Evolutionary conservation across 2,888 invertebrate genomes (phyloP).

Genomic region (Lobophora halterata): DNA sequence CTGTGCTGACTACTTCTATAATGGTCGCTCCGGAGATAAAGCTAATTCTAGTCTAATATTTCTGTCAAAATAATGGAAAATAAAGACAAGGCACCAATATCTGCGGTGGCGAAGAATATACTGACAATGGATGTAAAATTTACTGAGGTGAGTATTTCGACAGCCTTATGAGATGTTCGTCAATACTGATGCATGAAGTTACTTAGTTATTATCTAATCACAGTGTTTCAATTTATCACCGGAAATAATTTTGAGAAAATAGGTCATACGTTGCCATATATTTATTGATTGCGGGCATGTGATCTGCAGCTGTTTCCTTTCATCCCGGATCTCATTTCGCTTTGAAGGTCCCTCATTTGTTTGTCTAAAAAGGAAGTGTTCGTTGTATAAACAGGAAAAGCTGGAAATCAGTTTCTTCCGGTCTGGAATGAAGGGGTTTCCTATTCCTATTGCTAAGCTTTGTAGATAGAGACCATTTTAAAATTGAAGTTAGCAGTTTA

Average conservation of each 20-base stretch:
- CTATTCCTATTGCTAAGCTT: too few relatives aligned
- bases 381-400: too few relatives aligned
- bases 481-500: too few relatives aligned
- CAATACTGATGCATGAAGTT: not conserved
- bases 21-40: constrained; percentile 41
- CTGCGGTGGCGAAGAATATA: constrained; percentile 54
- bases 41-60: too few relatives aligned
- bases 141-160: constrained; percentile 58
- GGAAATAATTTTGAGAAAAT: constrained; percentile 16
- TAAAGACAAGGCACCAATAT: constrained; percentile 45
- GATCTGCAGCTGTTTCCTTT: constrained; percentile 32
- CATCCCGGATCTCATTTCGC: constrained; percentile 3
- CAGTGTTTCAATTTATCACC: too few relatives aligned
- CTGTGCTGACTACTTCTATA: constrained; percentile 42
- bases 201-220: not conserved
- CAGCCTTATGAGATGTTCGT: too few relatives aligned
- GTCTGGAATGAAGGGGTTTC: too few relatives aligned
- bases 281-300: constrained; percentile 27
- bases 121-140: constrained; percentile 59
- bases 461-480: too few relatives aligned
- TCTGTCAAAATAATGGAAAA: constrained; percentile 50
- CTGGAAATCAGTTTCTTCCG: too few relatives aligned
- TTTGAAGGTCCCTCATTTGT: not conserved
- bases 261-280: constrained; percentile 25
- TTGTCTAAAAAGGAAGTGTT: too few relatives aligned